These are phyloP conservation scores for Ceuthmochares aereus DNA, from an alignment of 2,113 vertebrate genomes.

Conservation along the genomic window DNA sequence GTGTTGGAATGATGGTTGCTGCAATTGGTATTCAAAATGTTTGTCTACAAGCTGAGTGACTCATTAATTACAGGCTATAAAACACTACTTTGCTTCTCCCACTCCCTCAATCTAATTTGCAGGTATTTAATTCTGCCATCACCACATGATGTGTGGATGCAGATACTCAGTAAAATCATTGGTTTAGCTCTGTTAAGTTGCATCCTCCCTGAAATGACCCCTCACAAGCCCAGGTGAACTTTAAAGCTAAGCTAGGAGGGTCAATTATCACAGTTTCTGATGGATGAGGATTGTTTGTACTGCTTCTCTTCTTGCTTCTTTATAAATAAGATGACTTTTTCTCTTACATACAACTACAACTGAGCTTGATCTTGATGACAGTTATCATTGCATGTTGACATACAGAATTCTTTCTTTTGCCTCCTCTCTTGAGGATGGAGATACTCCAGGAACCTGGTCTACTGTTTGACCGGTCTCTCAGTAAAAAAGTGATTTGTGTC, in stretches of 20 bases:
- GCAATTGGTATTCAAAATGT: slow-evolving; percentile 55
- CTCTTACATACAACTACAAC: not conserved
- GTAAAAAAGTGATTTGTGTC: not conserved
- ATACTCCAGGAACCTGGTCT: not conserved
- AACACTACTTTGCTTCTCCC: slow-evolving; percentile 28
- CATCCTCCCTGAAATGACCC: not conserved
- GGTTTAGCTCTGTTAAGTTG: not conserved
- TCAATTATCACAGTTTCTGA: not conserved
- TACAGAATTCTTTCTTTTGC: not conserved
- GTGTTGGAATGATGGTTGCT: not conserved
- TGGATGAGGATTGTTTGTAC: not conserved
- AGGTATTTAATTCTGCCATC: not conserved
- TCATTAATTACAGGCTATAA: slow-evolving; percentile 64
- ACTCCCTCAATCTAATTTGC: not conserved
- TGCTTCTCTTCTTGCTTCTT: not conserved
- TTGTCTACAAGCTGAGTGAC: slow-evolving; percentile 28
- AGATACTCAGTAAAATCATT: not conserved
- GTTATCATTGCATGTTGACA: not conserved
- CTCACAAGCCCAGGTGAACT: not conserved
- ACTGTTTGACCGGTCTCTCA: not conserved
- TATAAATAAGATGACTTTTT: not conserved
- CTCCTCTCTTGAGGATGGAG: not conserved
- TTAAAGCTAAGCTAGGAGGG: not conserved
- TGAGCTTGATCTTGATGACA: not conserved
- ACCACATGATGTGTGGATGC: not conserved